phyloP scores from a whole-genome alignment of 2,888 invertebrate species.

The Eucera pruinosa region DNA sequence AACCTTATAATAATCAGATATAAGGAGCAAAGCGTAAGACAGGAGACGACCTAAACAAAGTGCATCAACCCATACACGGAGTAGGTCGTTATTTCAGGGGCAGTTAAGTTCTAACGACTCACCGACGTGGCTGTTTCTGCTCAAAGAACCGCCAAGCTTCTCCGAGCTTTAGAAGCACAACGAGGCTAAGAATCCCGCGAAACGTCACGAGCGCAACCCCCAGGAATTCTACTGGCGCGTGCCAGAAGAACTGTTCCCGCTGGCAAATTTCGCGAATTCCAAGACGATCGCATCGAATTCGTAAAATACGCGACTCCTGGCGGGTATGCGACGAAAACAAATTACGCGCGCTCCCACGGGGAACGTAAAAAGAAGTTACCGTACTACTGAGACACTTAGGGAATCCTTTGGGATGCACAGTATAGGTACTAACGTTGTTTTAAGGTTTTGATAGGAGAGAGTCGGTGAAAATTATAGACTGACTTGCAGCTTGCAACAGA shows the following conservation, averaged over 20 bases:
- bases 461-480: no score
- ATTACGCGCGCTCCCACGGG: constrained; percentile 28
- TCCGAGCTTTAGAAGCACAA: no score
- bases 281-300: constrained; percentile 39
- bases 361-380: constrained; percentile 9
- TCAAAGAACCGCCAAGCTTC: constrained; percentile 15
- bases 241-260: constrained; percentile 40
- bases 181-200: neutral
- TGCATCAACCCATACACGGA: constrained; percentile 32
- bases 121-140: constrained; percentile 1
- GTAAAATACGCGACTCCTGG: constrained; percentile 28
- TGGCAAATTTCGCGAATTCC: constrained; percentile 30
- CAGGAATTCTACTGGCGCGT: constrained; percentile 22
- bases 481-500: no score
- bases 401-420: no score
- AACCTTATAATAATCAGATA: constrained; percentile 32
- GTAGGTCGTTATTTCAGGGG: constrained; percentile 45
- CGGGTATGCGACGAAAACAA: constrained; percentile 27
- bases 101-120: constrained; percentile 53
- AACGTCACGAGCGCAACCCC: constrained; percentile 33
- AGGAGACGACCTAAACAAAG: constrained; percentile 39
- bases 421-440: no score
- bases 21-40: constrained; percentile 11
- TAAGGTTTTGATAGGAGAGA: no score
- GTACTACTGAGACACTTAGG: neutral